Percentiles rank a stretch among this genome's conserved stretches.
Conservation (phyloP, 2,888 invertebrate genomes). For the Dastarcus helophoroides region DNA sequence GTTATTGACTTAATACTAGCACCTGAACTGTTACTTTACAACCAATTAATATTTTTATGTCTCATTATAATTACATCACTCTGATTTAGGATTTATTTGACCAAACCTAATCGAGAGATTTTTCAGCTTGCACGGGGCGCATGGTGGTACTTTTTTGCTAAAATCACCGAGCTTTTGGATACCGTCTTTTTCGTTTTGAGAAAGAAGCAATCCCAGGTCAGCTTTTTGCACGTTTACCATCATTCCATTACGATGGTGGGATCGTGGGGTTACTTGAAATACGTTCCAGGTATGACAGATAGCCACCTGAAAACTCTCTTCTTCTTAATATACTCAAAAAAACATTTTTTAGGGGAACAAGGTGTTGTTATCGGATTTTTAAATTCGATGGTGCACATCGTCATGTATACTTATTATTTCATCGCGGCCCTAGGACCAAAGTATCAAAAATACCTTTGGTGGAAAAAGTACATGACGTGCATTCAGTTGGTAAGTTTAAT, state of each 20-base stretch:
- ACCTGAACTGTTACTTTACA: too few relatives aligned
- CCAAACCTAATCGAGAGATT: too few relatives aligned
- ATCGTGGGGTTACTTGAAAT: constrained; percentile 70
- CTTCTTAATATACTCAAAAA: constrained; percentile 1
- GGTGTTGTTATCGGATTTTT: constrained; percentile 76
- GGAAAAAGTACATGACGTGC: constrained; percentile 84
- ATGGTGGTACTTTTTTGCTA: constrained; percentile 73
- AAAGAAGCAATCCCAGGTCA: constrained; percentile 80
- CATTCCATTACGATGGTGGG: constrained; percentile 70
- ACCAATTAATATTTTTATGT: too few relatives aligned
- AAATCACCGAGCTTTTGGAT: constrained; percentile 65
- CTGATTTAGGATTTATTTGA: too few relatives aligned
- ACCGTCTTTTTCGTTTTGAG: constrained; percentile 82
- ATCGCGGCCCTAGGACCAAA: constrained; percentile 78
- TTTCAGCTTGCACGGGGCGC: constrained; percentile 50
- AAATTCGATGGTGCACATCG: constrained; percentile 80
- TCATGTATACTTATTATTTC: constrained; percentile 89
- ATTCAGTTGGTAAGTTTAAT: constrained; percentile 59
- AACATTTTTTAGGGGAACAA: constrained; percentile 61
- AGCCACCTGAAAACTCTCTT: not conserved
- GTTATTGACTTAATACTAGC: too few relatives aligned
- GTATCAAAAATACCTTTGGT: constrained; percentile 85
- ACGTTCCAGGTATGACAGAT: constrained; percentile 52
- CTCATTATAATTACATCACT: too few relatives aligned
- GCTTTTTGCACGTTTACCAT: constrained; percentile 82